These are phyloP conservation scores for Oryzias curvinotus DNA, from an alignment of 2,113 vertebrate species.

Conservation along the genomic window DNA sequence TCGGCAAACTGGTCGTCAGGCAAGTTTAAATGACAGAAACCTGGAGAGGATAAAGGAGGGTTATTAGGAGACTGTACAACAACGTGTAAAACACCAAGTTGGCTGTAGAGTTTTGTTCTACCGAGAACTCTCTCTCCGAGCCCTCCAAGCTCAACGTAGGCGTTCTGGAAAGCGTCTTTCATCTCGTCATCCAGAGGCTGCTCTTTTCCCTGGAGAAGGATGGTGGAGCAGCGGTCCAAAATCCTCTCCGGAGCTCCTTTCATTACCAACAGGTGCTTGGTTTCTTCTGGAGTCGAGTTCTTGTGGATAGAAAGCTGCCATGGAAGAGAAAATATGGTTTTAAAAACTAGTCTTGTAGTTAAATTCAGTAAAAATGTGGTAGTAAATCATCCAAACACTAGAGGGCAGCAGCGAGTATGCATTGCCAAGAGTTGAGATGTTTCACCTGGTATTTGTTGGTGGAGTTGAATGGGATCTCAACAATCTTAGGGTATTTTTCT, in stretches of 20 bases:
- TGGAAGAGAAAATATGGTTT: neutral
- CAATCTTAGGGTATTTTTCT: slow-evolving; percentile 82
- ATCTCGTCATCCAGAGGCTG: slow-evolving; percentile 84
- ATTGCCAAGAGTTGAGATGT: neutral
- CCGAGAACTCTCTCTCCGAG: slow-evolving; percentile 89
- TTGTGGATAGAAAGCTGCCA: slow-evolving; percentile 88
- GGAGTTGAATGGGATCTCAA: slow-evolving; percentile 93
- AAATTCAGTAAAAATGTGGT: neutral
- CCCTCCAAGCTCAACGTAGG: slow-evolving; percentile 88
- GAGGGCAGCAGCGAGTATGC: slow-evolving; percentile 14
- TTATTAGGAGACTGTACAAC: neutral
- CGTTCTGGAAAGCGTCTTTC: slow-evolving; percentile 87
- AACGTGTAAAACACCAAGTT: too few species aligned
- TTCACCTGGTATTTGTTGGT: slow-evolving; percentile 94
- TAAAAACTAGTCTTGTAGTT: neutral
- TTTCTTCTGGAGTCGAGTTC: slow-evolving; percentile 68
- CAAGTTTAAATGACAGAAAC: slow-evolving; percentile 85
- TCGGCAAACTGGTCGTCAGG: slow-evolving; percentile 84
- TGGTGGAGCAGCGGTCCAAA: slow-evolving; percentile 87
- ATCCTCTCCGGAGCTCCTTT: slow-evolving; percentile 92
- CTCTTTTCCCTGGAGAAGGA: slow-evolving; percentile 86
- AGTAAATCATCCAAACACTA: slow-evolving; percentile 15
- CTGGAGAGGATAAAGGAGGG: slow-evolving; percentile 55
- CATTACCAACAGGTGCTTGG: slow-evolving; percentile 88
- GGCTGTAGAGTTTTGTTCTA: slow-evolving; percentile 34